phyloP scores from a whole-genome alignment of 2,888 invertebrate species.

The Xiphydria camelus region DNA sequence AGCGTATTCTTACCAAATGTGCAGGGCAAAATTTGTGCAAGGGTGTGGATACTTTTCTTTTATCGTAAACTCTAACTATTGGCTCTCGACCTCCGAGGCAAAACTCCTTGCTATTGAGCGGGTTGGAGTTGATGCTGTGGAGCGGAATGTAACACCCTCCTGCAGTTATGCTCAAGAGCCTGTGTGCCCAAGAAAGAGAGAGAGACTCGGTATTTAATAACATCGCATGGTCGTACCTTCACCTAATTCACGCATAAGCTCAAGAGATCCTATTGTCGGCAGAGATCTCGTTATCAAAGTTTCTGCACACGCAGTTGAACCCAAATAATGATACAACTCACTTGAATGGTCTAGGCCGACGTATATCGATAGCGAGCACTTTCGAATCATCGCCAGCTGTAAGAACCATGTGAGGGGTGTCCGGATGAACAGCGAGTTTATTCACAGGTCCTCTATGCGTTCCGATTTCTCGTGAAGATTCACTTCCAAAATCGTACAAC shows the following conservation, averaged over 20 bases:
- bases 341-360: slow-evolving; percentile 70
- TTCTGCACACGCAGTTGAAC: too few species aligned
- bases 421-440: slow-evolving; percentile 77
- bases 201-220: too few species aligned
- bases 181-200: too few species aligned
- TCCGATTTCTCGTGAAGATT: slow-evolving; percentile 63
- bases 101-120: slow-evolving; percentile 75
- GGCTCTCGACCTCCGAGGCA: slow-evolving; percentile 83
- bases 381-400: slow-evolving; percentile 89
- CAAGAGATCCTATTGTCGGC: too few species aligned
- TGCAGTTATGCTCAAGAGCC: too few species aligned
- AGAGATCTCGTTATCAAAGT: too few species aligned
- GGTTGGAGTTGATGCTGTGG: slow-evolving; percentile 87
- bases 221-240: too few species aligned
- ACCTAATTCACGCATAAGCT: too few species aligned
- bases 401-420: slow-evolving; percentile 76
- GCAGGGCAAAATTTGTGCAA: slow-evolving; percentile 69
- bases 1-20: slow-evolving; percentile 61
- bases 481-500: slow-evolving; percentile 61
- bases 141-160: too few species aligned
- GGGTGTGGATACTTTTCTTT: slow-evolving; percentile 62
- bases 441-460: slow-evolving; percentile 80
- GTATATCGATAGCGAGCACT: slow-evolving; percentile 80
- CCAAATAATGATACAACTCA: slow-evolving; percentile 54
- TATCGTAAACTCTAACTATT: slow-evolving; percentile 77